Conservation (phyloP, 2,113 vertebrate species). For the Alligator mississippiensis region DNA sequence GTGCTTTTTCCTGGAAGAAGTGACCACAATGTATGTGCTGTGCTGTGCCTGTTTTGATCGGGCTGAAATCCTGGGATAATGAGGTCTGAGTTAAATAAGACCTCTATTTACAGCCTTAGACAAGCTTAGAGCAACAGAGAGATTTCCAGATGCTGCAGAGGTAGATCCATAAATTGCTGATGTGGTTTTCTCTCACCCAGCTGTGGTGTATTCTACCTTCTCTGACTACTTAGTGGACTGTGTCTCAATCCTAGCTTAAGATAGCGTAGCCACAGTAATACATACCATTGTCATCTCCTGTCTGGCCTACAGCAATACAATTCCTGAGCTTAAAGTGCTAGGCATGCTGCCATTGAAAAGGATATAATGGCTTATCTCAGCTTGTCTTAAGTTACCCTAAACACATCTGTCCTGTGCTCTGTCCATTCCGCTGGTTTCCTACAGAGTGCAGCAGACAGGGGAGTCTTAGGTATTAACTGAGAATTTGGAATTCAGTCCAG, state of each 20-base stretch:
- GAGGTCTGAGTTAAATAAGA: too few species aligned
- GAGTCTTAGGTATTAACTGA: neutral
- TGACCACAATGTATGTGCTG: too few species aligned
- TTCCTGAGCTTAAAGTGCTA: neutral
- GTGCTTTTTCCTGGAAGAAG: too few species aligned
- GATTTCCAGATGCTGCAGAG: neutral
- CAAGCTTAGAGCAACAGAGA: neutral
- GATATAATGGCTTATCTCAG: neutral
- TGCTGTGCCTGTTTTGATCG: too few species aligned
- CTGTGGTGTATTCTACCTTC: neutral
- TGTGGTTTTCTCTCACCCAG: neutral
- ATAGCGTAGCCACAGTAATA: neutral
- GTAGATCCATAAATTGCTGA: neutral
- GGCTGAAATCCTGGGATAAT: too few species aligned
- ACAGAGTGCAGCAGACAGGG: neutral
- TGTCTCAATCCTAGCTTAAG: neutral
- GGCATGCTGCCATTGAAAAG: accelerated
- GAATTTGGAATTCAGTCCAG: neutral
- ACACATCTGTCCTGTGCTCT: accelerated
- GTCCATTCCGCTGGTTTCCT: neutral
- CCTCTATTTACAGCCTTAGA: neutral
- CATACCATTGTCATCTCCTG: neutral
- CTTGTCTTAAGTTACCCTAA: accelerated
- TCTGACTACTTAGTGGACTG: neutral
- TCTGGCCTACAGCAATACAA: neutral